These are phyloP conservation scores for Tetranychus truncatus DNA, from an alignment of 2,888 invertebrate genomes.

Conservation along the genomic window DNA sequence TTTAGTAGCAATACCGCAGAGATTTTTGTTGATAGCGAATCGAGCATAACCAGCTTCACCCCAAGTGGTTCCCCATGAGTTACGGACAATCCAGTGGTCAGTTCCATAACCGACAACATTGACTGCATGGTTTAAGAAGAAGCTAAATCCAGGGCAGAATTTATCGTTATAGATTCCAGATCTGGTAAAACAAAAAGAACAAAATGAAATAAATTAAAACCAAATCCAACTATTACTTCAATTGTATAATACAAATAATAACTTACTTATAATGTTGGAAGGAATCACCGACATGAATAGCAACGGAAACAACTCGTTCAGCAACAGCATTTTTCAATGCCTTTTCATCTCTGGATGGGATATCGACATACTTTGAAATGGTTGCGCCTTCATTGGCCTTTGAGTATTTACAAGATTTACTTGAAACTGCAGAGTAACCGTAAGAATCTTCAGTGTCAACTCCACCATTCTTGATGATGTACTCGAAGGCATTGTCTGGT, in stretches of 20 bases:
- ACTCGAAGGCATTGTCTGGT: constrained; percentile 37
- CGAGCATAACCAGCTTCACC: constrained; percentile 67
- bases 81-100: constrained; percentile 70
- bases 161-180: constrained; percentile 53
- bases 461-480: constrained; percentile 45
- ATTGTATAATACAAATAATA: no score
- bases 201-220: neutral
- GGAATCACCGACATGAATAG: constrained; percentile 40
- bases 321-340: constrained; percentile 30
- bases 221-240: no score
- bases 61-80: constrained; percentile 66
- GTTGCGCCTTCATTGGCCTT: constrained; percentile 26
- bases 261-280: constrained; percentile 44
- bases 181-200: neutral
- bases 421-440: constrained; percentile 26
- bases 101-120: constrained; percentile 62
- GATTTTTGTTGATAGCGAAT: constrained; percentile 59
- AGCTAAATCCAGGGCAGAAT: constrained; percentile 42
- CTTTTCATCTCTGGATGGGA: constrained; percentile 29
- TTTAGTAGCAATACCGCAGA: constrained; percentile 67
- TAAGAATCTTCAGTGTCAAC: constrained; percentile 39
- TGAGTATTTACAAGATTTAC: constrained; percentile 26
- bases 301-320: constrained; percentile 29
- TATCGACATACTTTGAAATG: constrained; percentile 29
- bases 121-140: constrained; percentile 60